phyloP scores from a whole-genome alignment of 2,888 invertebrate species.

The Falcaria lacertinaria region DNA sequence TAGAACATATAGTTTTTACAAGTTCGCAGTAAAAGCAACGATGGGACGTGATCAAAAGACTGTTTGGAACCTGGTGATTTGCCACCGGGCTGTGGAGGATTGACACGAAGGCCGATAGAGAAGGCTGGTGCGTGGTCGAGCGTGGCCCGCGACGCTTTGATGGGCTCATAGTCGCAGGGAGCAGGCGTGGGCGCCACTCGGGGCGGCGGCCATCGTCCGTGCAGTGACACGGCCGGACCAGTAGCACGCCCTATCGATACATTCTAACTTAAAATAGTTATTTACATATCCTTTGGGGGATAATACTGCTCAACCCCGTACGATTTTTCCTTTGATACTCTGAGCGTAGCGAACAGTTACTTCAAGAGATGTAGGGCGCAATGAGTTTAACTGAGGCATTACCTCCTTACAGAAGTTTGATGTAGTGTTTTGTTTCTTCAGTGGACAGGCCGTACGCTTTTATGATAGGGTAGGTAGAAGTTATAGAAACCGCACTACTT shows the following conservation, averaged over 20 bases:
- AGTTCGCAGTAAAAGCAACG: not conserved
- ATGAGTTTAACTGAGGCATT: too few species aligned
- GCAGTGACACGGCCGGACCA: slow-evolving; percentile 88
- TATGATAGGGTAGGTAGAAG: too few species aligned
- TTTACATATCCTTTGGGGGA: too few species aligned
- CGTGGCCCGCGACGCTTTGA: slow-evolving; percentile 81
- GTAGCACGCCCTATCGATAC: slow-evolving; percentile 79
- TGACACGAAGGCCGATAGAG: slow-evolving; percentile 80
- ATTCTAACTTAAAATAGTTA: slow-evolving; percentile 6
- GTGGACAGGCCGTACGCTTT: too few species aligned
- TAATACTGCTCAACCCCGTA: too few species aligned
- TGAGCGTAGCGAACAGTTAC: too few species aligned
- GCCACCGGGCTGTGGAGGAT: slow-evolving; percentile 60
- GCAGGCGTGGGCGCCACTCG: slow-evolving; percentile 87
- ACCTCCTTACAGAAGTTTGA: too few species aligned
- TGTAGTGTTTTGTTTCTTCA: too few species aligned
- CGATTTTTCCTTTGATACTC: too few species aligned
- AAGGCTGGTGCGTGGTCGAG: slow-evolving; percentile 80
- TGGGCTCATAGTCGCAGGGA: slow-evolving; percentile 93
- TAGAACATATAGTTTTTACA: not conserved
- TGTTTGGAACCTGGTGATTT: slow-evolving; percentile 75
- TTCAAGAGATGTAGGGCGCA: too few species aligned
- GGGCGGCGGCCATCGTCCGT: slow-evolving; percentile 86
- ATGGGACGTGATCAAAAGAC: not conserved
- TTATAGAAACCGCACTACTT: too few species aligned